Base-by-base conservation (phyloP, 2,888 invertebrate species). In the Luffia ferchaultella region DNA sequence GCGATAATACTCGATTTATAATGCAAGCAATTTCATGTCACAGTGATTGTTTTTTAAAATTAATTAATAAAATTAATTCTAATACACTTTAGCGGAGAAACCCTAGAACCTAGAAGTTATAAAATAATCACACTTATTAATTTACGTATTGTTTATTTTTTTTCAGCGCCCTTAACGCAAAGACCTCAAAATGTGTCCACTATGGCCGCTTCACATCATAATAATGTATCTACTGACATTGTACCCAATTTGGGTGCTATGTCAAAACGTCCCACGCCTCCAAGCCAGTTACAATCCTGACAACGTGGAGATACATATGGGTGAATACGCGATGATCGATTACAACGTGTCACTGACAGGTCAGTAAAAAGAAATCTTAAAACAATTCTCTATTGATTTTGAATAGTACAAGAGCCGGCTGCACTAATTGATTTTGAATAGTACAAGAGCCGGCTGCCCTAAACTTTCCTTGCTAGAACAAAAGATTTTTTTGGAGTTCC, bases 201-300 rank as follows among this genome's bases (percentile, higher is more conserved):
- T 88, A 62, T 88, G 87, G 87, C 87, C 87, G 30, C 62, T 87
- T 20, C 88, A 88, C 64, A 73, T 86, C 53, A 70, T 88, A 49
- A 60, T 88, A 52, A 64, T 87, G 58, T 88, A 87, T 65, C 60
- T 86, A 42, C 65, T 87, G 60, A 74, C 84, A 30, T 58, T 88
- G 51, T 76, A 78, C 54, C 86, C 87, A 1, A 61, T 87, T 19
- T 86, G 86, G 85, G 71, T 85, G 57, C 53, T 86, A 42, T 85
- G 85, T 58, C 78, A 84, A 63, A 59, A 69, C 2, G 68, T 75
- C 18, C 85, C 84, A 1, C 59, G 61, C 41, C 62, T 78, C 50
- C 62, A 65, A 2, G 79, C 77, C 1, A 61, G 55, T n/a, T 87
- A 80, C 68, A 45, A 58, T 1, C 78, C 83, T 0, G 20, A 56